A percentile compares a stretch with the other conserved stretches of the same genome.
phyloP scores from a whole-genome alignment of 2,113 vertebrate species.

The Eurystomus gularis region DNA sequence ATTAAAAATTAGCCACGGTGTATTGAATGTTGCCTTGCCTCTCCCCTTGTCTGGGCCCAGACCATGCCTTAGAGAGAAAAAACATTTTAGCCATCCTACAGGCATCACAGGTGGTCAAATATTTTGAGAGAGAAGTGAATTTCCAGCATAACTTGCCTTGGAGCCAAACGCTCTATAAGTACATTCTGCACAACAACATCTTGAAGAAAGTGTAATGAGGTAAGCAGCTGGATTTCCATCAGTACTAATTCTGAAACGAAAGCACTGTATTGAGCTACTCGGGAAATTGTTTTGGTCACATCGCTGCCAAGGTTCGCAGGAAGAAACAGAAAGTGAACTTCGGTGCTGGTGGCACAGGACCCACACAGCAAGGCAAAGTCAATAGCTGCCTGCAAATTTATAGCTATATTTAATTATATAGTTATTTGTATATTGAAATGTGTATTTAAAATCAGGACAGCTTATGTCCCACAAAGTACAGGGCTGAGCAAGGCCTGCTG shows the following conservation, averaged over 20 bases:
- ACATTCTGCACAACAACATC: background rate
- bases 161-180: background rate
- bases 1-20: background rate
- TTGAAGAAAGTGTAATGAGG: background rate
- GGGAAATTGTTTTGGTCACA: accelerated
- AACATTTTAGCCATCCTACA: background rate
- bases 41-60: background rate
- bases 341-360: background rate
- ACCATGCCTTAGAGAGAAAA: background rate
- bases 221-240: background rate
- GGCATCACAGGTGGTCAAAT: background rate
- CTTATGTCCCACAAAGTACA: background rate
- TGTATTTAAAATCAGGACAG: background rate
- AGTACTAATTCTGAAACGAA: background rate
- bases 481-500: background rate
- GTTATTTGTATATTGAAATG: background rate
- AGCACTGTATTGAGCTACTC: accelerated
- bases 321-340: background rate
- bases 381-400: background rate
- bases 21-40: background rate
- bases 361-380: background rate
- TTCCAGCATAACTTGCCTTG: background rate
- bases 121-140: background rate
- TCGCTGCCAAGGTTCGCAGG: background rate
- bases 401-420: background rate